Conservation (phyloP, 2,888 invertebrate species). For the Drosophila histrio region DNA sequence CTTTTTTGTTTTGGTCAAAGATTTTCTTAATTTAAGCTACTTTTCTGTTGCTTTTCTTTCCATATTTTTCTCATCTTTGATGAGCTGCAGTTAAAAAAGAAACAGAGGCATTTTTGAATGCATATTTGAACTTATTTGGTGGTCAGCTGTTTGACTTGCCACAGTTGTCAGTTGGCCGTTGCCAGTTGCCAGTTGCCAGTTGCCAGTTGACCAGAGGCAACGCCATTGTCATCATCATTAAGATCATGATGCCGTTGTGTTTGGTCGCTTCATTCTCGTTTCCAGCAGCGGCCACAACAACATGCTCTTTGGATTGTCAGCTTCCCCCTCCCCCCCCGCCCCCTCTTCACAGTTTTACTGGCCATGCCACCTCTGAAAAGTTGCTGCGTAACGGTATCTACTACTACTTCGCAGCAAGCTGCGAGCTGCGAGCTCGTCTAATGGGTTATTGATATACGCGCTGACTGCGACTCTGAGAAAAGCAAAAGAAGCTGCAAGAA, state of each 20-base stretch:
- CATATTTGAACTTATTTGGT: slow-evolving; percentile 47
- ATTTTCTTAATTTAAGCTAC: slow-evolving; percentile 64
- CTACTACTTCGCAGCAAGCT: slow-evolving; percentile 44
- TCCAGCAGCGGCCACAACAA: slow-evolving; percentile 47
- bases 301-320: slow-evolving; percentile 55
- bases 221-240: slow-evolving; percentile 53
- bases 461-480: slow-evolving; percentile 33
- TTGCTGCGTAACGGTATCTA: slow-evolving; percentile 78
- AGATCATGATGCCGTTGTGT: slow-evolving; percentile 49
- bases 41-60: slow-evolving; percentile 36
- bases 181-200: too few relatives aligned
- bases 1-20: slow-evolving; percentile 21
- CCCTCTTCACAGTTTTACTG: background rate
- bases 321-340: slow-evolving; percentile 12
- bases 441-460: slow-evolving; percentile 71
- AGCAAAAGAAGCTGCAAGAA: background rate
- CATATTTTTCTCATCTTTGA: background rate
- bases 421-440: slow-evolving; percentile 35
- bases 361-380: slow-evolving; percentile 30
- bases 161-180: background rate
- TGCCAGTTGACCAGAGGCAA: background rate
- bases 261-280: slow-evolving; percentile 52
- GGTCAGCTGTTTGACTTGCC: slow-evolving; percentile 43
- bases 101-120: slow-evolving; percentile 26
- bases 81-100: slow-evolving; percentile 6